Percentiles rank a stretch among this genome's conserved stretches.
phyloP scores from a whole-genome alignment of 1,140 invertebrate genomes.

The Cherax quadricarinatus region DNA sequence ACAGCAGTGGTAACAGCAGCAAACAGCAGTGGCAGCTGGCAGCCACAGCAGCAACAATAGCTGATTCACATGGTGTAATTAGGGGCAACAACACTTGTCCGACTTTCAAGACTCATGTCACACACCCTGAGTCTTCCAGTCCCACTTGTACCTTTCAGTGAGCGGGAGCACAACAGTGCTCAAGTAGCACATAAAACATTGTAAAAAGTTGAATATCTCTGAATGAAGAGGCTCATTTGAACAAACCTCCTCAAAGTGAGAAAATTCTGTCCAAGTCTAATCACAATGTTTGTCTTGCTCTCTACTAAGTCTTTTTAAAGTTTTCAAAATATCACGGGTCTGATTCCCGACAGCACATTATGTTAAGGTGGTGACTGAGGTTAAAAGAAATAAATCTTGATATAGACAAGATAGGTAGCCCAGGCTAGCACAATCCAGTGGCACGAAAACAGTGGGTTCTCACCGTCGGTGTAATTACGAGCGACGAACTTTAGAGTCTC shows the following conservation, averaged over 20 bases:
- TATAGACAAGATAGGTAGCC: slow-evolving; percentile 74
- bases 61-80: slow-evolving; percentile 2
- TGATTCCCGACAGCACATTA: slow-evolving; percentile 2
- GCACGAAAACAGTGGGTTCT: slow-evolving; percentile 68
- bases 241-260: neutral
- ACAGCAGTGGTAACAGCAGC: slow-evolving; percentile 51
- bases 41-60: slow-evolving; percentile 29
- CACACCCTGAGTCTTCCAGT: slow-evolving; percentile 44
- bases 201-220: slow-evolving; percentile 1
- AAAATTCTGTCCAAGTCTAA: slow-evolving; percentile 1
- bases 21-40: slow-evolving; percentile 43
- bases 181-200: slow-evolving; percentile 21
- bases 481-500: slow-evolving; percentile 99
- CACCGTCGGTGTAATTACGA: slow-evolving; percentile 98
- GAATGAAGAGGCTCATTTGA: neutral
- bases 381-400: slow-evolving; percentile 68
- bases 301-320: neutral
- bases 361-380: slow-evolving; percentile 32
- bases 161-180: slow-evolving; percentile 25
- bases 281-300: slow-evolving; percentile 13
- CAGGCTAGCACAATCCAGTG: slow-evolving; percentile 74
- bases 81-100: slow-evolving; percentile 39
- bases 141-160: slow-evolving; percentile 32
- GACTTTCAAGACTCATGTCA: slow-evolving; percentile 38
- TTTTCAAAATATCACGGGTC: slow-evolving; percentile 3